A percentile compares a stretch with the other conserved stretches of the same genome.
Conservation (phyloP, 2,113 vertebrate species). For the Zapornia atra region DNA sequence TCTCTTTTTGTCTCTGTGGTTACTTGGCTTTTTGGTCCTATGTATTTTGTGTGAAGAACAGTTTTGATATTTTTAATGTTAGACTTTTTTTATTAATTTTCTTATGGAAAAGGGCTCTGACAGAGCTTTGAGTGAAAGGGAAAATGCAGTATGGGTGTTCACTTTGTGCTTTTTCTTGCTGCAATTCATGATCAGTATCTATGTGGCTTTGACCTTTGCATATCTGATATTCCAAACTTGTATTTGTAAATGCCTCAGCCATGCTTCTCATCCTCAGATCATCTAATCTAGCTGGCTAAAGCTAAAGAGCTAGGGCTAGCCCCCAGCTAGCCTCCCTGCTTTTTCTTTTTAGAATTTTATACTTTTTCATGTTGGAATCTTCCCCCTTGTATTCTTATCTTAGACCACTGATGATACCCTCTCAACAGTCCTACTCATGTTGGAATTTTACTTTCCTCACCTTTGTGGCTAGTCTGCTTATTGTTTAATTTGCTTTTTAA, state of each 20-base stretch:
- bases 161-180: background rate
- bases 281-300: background rate
- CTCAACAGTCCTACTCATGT: background rate
- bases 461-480: background rate
- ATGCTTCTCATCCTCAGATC: background rate
- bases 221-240: background rate
- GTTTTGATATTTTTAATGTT: background rate
- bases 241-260: background rate
- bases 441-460: background rate
- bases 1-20: background rate
- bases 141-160: background rate
- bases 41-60: background rate
- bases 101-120: background rate
- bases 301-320: background rate
- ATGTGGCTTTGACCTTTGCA: background rate
- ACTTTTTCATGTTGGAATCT: background rate
- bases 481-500: background rate
- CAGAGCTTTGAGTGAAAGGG: background rate
- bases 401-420: background rate
- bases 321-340: background rate
- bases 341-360: background rate
- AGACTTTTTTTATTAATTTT: rapidly evolving
- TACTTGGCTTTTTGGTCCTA: background rate
- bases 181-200: background rate
- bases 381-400: background rate